Percentiles rank a stretch among this genome's conserved stretches.
Conservation (phyloP, 2,113 vertebrate species). For the Polyodon spathula region DNA sequence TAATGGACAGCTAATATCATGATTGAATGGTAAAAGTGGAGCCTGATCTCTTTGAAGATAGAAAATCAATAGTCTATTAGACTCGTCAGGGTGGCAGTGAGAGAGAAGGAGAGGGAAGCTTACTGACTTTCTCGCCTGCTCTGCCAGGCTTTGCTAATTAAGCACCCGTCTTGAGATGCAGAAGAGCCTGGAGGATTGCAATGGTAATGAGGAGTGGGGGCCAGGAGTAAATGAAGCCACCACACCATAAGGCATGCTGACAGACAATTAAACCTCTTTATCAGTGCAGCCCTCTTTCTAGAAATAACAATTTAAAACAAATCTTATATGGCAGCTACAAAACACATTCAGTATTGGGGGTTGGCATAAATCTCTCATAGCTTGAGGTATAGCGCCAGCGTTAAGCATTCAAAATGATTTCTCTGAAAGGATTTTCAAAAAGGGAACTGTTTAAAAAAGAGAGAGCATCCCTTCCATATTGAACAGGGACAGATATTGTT, state of each 20-base stretch:
- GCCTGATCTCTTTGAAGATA: slow-evolving; percentile 69
- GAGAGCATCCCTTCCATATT: slow-evolving; percentile 1
- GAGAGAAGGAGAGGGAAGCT: slow-evolving; percentile 12
- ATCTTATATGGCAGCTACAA: slow-evolving; percentile 34
- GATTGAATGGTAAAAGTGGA: slow-evolving; percentile 77
- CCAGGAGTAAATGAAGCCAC: slow-evolving; percentile 58
- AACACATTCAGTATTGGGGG: not conserved
- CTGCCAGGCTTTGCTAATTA: slow-evolving; percentile 55
- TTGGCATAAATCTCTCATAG: slow-evolving; percentile 1
- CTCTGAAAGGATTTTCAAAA: slow-evolving; percentile 5
- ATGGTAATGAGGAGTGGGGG: slow-evolving; percentile 58
- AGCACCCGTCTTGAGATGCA: slow-evolving; percentile 47
- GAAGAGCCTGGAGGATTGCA: slow-evolving; percentile 52
- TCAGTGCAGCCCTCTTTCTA: slow-evolving; percentile 49
- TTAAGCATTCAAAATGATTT: not conserved
- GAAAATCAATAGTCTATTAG: slow-evolving; percentile 96
- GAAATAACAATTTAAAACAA: slow-evolving; percentile 49
- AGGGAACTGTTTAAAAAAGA: slow-evolving; percentile 4
- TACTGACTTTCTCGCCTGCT: slow-evolving; percentile 33
- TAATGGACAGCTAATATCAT: slow-evolving; percentile 85
- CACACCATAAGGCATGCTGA: slow-evolving; percentile 57
- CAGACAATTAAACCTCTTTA: slow-evolving; percentile 71
- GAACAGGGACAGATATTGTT: slow-evolving; percentile 1
- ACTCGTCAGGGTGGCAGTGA: slow-evolving; percentile 58
- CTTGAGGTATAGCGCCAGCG: not conserved